Percentiles rank a stretch among this genome's conserved stretches.
These are phyloP conservation scores for Dendrophyllia cribrosa DNA, from an alignment of 64 coral and sea anemone species.

Conservation along the genomic window DNA sequence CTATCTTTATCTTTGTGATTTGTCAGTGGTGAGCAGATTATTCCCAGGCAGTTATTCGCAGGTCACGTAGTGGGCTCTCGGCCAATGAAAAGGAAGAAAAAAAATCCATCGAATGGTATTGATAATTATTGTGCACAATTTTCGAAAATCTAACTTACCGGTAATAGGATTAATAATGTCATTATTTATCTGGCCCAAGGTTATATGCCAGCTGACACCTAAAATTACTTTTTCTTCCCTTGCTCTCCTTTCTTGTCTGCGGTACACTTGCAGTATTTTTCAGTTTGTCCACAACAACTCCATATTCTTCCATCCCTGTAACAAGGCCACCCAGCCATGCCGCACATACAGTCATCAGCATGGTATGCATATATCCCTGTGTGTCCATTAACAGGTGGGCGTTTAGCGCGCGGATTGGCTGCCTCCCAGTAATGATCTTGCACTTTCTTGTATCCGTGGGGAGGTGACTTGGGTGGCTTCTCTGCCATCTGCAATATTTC, in stretches of 20 bases:
- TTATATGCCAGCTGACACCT: too few relatives aligned
- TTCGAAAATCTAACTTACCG: too few relatives aligned
- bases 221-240: slow-evolving; percentile 6
- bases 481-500: slow-evolving; percentile 46
- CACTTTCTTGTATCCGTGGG: slow-evolving; percentile 78
- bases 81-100: too few relatives aligned
- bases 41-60: too few relatives aligned
- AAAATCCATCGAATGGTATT: too few relatives aligned
- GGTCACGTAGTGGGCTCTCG: too few relatives aligned
- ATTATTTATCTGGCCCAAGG: too few relatives aligned
- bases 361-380: slow-evolving; percentile 97
- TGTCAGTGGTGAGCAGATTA: too few relatives aligned
- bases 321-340: slow-evolving; percentile 88
- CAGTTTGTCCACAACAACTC: slow-evolving; percentile 90
- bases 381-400: slow-evolving; percentile 84
- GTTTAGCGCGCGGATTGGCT: neutral
- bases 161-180: too few relatives aligned
- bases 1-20: too few relatives aligned
- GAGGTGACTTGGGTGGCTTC: neutral
- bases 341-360: slow-evolving; percentile 89
- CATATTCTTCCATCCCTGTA: slow-evolving; percentile 81
- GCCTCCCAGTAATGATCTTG: slow-evolving; percentile 60
- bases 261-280: slow-evolving; percentile 76
- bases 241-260: neutral
- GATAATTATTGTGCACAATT: too few relatives aligned